phyloP scores from a whole-genome alignment of 2,113 vertebrate genomes.

The Lophius piscatorius region DNA sequence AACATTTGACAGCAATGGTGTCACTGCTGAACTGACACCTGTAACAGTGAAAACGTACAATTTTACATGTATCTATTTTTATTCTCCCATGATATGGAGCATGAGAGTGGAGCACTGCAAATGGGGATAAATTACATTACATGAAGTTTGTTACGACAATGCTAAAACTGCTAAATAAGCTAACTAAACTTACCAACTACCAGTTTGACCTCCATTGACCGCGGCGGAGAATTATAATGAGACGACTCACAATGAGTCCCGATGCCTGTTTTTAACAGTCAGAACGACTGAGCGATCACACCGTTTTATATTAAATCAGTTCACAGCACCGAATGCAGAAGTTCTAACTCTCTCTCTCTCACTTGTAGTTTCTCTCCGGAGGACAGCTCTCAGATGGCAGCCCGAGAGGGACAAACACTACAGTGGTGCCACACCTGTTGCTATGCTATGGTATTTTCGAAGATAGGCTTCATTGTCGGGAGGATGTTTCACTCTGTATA shows the following conservation, averaged over 20 bases:
- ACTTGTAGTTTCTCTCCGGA: constrained; percentile 20
- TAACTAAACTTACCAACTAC: constrained; percentile 53
- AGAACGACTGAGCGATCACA: background rate
- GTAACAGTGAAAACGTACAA: background rate
- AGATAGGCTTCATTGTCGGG: too few species aligned
- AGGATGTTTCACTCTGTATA: too few species aligned
- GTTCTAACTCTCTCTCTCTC: constrained; percentile 24
- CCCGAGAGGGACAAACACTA: constrained; percentile 55
- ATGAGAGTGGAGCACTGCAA: background rate
- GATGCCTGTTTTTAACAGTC: background rate
- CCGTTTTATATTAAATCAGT: constrained; percentile 41
- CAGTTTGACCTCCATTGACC: background rate
- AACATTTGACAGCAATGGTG: background rate
- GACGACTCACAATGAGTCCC: background rate
- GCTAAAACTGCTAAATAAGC: constrained; percentile 39
- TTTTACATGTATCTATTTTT: accelerated
- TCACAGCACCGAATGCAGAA: constrained; percentile 48
- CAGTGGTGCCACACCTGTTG: constrained; percentile 44
- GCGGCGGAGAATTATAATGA: background rate
- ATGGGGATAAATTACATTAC: background rate
- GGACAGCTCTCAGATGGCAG: constrained; percentile 31
- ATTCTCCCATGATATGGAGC: background rate
- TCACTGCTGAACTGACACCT: background rate
- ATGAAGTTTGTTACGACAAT: constrained; percentile 25
- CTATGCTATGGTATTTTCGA: background rate